A percentile compares a stretch with the other conserved stretches of the same genome.
phyloP scores from a whole-genome alignment of 2,888 invertebrate species.

The Stegophylla sp. region DNA sequence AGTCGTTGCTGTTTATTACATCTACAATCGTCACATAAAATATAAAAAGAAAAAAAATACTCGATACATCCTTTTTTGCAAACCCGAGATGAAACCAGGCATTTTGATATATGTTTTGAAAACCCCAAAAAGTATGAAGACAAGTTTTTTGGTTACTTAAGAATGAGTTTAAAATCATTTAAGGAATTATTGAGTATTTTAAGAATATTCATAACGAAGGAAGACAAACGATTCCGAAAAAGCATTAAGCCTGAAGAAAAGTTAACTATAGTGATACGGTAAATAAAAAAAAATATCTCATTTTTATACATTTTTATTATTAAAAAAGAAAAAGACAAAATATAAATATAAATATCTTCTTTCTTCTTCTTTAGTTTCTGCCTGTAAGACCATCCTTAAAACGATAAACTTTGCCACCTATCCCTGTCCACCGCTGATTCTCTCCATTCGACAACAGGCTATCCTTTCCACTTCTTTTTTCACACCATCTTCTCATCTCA shows the following conservation, averaged over 20 bases:
- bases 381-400: too few relatives aligned
- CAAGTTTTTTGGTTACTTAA: not conserved
- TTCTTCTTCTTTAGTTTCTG: too few relatives aligned
- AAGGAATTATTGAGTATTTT: slow-evolving; percentile 16
- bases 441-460: too few relatives aligned
- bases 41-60: slow-evolving; percentile 14
- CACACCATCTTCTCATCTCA: too few relatives aligned
- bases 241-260: slow-evolving; percentile 5
- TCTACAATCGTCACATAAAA: slow-evolving; percentile 11
- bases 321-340: not conserved
- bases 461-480: too few relatives aligned
- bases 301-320: slow-evolving; percentile 1
- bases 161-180: slow-evolving; percentile 27
- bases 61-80: slow-evolving; percentile 13
- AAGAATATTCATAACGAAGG: slow-evolving; percentile 12
- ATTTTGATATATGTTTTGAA: slow-evolving; percentile 10
- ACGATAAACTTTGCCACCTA: too few relatives aligned
- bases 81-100: slow-evolving; percentile 5
- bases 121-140: slow-evolving; percentile 3
- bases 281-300: slow-evolving; percentile 2
- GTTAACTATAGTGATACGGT: not conserved
- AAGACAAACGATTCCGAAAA: slow-evolving; percentile 4
- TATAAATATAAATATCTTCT: not conserved
- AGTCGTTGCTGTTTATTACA: not conserved
- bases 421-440: too few relatives aligned